Percentiles rank a stretch among this genome's conserved stretches.
Conservation (phyloP, 2,888 invertebrate species). For the Limnephilus marmoratus region DNA sequence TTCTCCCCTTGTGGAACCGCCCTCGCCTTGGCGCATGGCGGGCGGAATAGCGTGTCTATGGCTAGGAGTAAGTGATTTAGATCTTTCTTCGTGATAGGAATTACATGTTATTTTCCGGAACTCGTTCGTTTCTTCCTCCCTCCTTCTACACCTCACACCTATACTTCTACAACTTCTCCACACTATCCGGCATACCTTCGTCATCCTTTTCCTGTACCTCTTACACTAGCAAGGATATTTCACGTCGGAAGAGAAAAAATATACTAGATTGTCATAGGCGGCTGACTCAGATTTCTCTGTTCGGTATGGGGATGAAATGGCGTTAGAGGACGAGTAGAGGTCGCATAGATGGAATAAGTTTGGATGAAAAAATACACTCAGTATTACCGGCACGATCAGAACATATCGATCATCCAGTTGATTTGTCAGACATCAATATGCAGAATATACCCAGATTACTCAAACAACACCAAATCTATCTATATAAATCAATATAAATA, state of each 20-base stretch:
- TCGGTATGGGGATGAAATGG: background rate
- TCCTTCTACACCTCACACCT: background rate
- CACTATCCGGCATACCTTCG: background rate
- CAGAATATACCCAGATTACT: too few relatives aligned
- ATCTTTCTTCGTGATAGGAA: slow-evolving; percentile 41
- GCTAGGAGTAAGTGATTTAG: slow-evolving; percentile 33
- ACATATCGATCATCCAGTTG: too few relatives aligned
- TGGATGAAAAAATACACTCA: too few relatives aligned
- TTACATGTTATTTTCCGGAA: slow-evolving; percentile 44
- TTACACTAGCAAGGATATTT: slow-evolving; percentile 4
- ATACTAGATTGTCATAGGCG: slow-evolving; percentile 6
- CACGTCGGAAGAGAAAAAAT: slow-evolving; percentile 27
- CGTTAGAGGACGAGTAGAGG: background rate
- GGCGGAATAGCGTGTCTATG: slow-evolving; percentile 9
- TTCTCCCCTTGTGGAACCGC: background rate
- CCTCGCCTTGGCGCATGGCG: background rate
- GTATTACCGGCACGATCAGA: too few relatives aligned
- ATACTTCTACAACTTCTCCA: background rate
- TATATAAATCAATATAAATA: too few relatives aligned
- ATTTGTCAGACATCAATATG: too few relatives aligned
- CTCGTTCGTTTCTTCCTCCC: slow-evolving; percentile 15
- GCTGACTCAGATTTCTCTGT: background rate
- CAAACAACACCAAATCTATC: too few relatives aligned
- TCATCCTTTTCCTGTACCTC: background rate
- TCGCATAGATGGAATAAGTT: too few relatives aligned